phyloP scores from a whole-genome alignment of 2,888 invertebrate species.

The Bhutanitis thaidina region DNA sequence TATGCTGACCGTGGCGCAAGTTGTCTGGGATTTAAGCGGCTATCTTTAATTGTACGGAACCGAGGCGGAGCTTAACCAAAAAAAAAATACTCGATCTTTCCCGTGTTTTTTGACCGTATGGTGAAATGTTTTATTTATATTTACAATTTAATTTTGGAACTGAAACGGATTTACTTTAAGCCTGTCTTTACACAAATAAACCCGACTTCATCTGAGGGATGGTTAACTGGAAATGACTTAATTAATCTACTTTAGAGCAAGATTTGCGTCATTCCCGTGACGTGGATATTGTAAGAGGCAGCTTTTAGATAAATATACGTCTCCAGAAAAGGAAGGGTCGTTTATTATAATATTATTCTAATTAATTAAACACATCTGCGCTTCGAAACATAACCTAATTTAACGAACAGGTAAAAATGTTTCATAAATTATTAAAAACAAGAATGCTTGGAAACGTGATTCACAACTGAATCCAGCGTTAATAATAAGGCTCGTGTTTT shows the following conservation, averaged over 20 bases:
- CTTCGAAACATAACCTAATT: no score
- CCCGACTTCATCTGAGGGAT: background rate
- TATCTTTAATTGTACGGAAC: constrained; percentile 70
- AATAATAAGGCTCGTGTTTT: no score
- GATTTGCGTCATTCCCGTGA: constrained; percentile 10
- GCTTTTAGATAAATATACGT: constrained; percentile 6
- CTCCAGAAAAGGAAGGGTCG: background rate
- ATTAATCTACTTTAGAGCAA: constrained; percentile 8
- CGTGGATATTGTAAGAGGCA: constrained; percentile 1
- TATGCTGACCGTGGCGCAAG: constrained; percentile 44
- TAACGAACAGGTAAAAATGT: no score
- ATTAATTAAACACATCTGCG: background rate
- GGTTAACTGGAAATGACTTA: constrained; percentile 6
- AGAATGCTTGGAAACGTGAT: no score
- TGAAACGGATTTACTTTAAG: constrained; percentile 1
- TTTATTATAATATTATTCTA: background rate
- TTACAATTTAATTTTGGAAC: constrained; percentile 7
- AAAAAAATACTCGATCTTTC: constrained; percentile 22
- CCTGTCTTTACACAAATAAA: background rate
- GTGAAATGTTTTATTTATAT: constrained; percentile 9
- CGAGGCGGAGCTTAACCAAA: constrained; percentile 51
- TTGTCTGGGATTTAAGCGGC: constrained; percentile 52
- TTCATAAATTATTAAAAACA: no score
- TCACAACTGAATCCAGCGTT: no score
- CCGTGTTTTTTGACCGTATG: background rate